A percentile compares a stretch with the other conserved stretches of the same genome.
Evolutionary conservation across 2,797 vertebrate species (phyloP).

Genomic region (Nannoperca australis): DNA sequence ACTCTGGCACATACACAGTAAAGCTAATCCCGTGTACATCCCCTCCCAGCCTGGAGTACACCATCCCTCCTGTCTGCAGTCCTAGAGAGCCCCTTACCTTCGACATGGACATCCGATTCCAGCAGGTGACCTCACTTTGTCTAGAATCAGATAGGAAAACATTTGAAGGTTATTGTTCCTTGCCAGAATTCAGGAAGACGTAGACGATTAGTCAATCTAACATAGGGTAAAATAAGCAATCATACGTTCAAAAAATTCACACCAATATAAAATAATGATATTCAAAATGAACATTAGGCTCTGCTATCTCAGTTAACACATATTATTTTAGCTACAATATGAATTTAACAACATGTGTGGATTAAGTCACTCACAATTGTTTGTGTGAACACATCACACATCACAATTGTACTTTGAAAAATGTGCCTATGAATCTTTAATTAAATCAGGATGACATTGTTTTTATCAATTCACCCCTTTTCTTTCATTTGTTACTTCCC

Average conservation of each 20-base stretch:
- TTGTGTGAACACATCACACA: not conserved
- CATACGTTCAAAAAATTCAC: not conserved
- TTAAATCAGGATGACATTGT: not conserved
- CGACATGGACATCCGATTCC: constrained; percentile 95
- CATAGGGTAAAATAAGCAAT: not conserved
- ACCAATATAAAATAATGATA: not conserved
- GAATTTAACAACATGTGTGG: not conserved
- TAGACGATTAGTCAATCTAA: not conserved
- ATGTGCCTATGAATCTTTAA: not conserved
- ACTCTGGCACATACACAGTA: constrained; percentile 93
- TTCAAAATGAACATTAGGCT: not conserved
- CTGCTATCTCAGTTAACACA: not conserved
- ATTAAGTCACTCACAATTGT: not conserved
- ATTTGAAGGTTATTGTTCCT: not conserved
- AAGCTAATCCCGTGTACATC: constrained; percentile 92
- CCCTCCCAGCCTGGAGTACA: constrained; percentile 87
- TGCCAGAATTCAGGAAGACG: not conserved
- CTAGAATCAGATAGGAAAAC: not conserved
- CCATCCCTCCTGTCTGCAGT: constrained; percentile 89
- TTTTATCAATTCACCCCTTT: not conserved
- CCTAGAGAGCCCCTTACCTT: constrained; percentile 92
- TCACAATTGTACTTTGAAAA: not conserved
- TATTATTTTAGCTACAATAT: not conserved
- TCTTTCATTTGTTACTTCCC: constrained; percentile 13
- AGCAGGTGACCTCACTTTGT: constrained; percentile 87